These are phyloP conservation scores for Thunnus maccoyii DNA, from an alignment of 2,113 vertebrate species.

Conservation along the genomic window DNA sequence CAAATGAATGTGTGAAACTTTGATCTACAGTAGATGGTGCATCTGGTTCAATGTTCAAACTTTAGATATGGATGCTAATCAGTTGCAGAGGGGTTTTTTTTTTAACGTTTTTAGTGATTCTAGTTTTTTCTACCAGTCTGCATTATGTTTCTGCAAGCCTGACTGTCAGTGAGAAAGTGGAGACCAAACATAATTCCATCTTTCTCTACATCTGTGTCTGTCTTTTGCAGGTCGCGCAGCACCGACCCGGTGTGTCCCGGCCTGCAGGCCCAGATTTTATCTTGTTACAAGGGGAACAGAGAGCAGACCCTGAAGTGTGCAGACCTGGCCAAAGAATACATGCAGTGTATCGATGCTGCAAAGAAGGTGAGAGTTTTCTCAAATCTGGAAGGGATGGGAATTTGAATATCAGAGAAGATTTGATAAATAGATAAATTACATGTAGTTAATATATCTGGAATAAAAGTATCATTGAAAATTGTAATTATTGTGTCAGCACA, in stretches of 20 bases:
- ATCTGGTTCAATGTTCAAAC: neutral
- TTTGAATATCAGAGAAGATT: neutral
- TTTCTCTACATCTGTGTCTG: constrained; percentile 4
- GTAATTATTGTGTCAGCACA: neutral
- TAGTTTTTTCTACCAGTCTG: neutral
- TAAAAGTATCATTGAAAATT: neutral
- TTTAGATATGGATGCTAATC: neutral
- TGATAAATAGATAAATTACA: neutral
- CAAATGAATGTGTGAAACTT: neutral
- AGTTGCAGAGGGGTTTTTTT: neutral
- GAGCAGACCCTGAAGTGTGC: constrained; percentile 91
- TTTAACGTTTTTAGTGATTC: neutral
- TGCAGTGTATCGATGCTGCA: constrained; percentile 89
- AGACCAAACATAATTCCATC: neutral
- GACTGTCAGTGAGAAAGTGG: neutral
- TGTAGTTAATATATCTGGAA: neutral
- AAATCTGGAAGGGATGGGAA: neutral
- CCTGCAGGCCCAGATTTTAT: constrained; percentile 91
- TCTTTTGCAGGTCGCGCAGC: constrained; percentile 81
- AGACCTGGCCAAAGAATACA: constrained; percentile 92
- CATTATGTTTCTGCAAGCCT: neutral
- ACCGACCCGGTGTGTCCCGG: constrained; percentile 87
- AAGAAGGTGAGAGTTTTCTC: constrained; percentile 87
- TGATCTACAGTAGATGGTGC: neutral
- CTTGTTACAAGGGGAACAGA: constrained; percentile 90